These are phyloP conservation scores for Lagopus muta DNA, from an alignment of 2,113 vertebrate species.

Conservation along the genomic window DNA sequence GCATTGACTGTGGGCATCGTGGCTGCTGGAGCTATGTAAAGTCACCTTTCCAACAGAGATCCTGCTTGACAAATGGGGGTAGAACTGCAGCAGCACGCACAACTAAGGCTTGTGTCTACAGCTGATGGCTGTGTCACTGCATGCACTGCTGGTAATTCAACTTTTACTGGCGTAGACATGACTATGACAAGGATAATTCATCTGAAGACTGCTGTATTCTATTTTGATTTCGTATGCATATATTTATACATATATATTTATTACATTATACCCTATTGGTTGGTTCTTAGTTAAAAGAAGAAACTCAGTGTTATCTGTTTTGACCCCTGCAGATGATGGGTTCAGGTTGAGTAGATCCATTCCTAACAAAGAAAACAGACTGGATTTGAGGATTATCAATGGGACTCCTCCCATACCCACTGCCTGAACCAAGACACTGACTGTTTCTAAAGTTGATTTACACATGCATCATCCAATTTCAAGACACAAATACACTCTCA, in stretches of 20 bases:
- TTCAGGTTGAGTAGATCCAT: not conserved
- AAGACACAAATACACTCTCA: not conserved
- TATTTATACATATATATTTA: not conserved
- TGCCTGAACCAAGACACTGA: not conserved
- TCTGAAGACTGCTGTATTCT: rapidly evolving
- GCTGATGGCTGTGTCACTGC: rapidly evolving
- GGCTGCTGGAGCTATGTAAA: rapidly evolving
- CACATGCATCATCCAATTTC: not conserved
- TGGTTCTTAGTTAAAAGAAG: not conserved
- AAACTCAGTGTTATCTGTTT: not conserved
- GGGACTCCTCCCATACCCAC: rapidly evolving
- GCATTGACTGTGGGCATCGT: not conserved
- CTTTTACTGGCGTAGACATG: rapidly evolving
- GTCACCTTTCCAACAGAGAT: rapidly evolving
- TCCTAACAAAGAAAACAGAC: not conserved
- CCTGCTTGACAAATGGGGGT: not conserved
- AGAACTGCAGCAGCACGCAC: not conserved
- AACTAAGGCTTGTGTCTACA: rapidly evolving
- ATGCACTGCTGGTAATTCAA: rapidly evolving
- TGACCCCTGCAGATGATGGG: not conserved
- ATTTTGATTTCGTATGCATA: not conserved
- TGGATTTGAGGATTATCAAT: not conserved
- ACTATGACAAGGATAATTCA: rapidly evolving
- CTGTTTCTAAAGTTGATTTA: not conserved
- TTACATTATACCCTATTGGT: not conserved